phyloP scores from a whole-genome alignment of 2,797 vertebrate species.

The Glossophaga mutica region DNA sequence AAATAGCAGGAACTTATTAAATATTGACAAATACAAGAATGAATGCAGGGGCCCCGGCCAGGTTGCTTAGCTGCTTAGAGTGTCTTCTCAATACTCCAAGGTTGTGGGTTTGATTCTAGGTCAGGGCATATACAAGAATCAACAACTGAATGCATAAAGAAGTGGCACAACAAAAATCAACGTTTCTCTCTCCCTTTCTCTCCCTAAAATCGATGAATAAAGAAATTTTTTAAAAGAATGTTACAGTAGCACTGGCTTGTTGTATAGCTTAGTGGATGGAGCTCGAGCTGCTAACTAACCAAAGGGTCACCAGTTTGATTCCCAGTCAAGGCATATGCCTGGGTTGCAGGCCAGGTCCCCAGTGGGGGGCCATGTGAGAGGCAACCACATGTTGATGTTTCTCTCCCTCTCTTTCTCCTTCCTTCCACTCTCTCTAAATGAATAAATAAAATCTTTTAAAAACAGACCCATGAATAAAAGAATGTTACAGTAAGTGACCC shows the following conservation, averaged over 20 bases:
- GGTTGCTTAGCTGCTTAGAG: background rate
- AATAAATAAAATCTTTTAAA: background rate
- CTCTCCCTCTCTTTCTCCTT: background rate
- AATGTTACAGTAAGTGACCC: background rate
- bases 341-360: no score
- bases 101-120: background rate
- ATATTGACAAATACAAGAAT: background rate
- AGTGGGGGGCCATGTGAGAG: no score
- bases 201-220: background rate
- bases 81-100: background rate
- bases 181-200: background rate
- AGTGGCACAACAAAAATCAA: background rate
- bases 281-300: no score
- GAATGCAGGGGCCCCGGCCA: background rate
- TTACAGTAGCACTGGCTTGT: no score
- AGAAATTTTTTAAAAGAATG: background rate
- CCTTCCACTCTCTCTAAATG: no score
- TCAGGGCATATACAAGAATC: background rate
- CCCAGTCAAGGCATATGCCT: no score
- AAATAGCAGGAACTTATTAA: background rate
- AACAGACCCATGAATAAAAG: background rate
- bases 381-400: no score
- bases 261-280: no score
- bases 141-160: background rate
- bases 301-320: no score